A percentile compares a stretch with the other conserved stretches of the same genome.
Evolutionary conservation across 1,140 invertebrate genomes (phyloP).

Genomic region (Drosophila subobscura): DNA sequence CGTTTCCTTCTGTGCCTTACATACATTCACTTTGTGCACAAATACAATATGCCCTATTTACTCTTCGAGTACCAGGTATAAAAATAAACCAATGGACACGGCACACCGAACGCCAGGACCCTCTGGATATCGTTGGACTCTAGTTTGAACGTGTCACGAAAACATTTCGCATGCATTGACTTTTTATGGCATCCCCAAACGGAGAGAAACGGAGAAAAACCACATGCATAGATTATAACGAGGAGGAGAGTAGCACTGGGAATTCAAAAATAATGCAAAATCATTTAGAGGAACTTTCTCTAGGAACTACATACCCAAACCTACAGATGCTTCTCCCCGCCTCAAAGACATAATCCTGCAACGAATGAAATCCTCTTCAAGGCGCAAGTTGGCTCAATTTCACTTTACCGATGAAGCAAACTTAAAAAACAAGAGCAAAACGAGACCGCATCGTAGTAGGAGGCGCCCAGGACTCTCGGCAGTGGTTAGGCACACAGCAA

Average conservation of each 20-base stretch:
- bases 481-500: conserved; percentile 28
- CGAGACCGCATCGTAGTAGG: conserved; percentile 21
- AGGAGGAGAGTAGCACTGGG: background rate
- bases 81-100: conserved; percentile 65
- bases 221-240: conserved; percentile 3
- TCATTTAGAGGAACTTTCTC: conserved; percentile 69
- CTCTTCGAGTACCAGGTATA: no score
- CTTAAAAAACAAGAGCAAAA: conserved; percentile 51
- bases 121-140: conserved; percentile 28
- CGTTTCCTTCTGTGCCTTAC: no score
- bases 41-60: no score
- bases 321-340: conserved; percentile 7
- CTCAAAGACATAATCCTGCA: conserved; percentile 74
- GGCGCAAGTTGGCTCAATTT: conserved; percentile 78
- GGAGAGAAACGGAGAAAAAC: conserved; percentile 15
- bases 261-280: conserved; percentile 79
- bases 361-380: conserved; percentile 77
- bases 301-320: conserved; percentile 3
- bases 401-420: conserved; percentile 72
- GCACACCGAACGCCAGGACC: background rate
- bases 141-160: conserved; percentile 73
- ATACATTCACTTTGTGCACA: no score
- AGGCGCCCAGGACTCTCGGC: conserved; percentile 2
- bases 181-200: conserved; percentile 68
- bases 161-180: conserved; percentile 82